Conservation (phyloP, 2,797 vertebrate genomes). For the Choloepus didactylus region DNA sequence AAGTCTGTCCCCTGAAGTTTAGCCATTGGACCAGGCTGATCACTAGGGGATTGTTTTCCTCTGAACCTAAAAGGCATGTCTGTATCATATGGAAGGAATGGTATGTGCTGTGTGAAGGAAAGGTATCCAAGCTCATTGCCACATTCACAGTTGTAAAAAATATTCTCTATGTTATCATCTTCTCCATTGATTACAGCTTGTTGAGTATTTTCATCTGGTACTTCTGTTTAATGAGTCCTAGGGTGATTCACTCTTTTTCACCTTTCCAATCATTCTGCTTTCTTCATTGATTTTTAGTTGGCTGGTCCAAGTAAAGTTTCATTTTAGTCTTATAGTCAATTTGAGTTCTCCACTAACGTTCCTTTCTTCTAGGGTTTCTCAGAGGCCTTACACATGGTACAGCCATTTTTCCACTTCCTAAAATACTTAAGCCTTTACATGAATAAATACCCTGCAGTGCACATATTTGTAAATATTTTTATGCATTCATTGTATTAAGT, state of each 20-base stretch:
- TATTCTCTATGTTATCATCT: neutral
- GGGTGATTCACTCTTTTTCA: conserved; percentile 16
- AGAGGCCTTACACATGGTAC: neutral
- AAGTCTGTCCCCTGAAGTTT: neutral
- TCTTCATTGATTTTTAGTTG: conserved; percentile 57
- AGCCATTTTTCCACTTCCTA: conserved; percentile 45
- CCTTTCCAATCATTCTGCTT: neutral
- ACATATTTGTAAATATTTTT: conserved; percentile 60
- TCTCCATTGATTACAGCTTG: conserved; percentile 3
- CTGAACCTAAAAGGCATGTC: conserved; percentile 20
- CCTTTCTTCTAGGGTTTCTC: conserved; percentile 4
- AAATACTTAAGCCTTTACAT: conserved; percentile 64
- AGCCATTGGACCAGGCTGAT: conserved; percentile 49
- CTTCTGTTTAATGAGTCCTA: conserved; percentile 46
- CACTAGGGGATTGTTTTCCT: conserved; percentile 39
- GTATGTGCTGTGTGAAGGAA: conserved; percentile 23
- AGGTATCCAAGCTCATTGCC: neutral
- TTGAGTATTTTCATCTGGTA: conserved; percentile 50
- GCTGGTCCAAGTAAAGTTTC: conserved; percentile 34
- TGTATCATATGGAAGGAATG: conserved; percentile 40
- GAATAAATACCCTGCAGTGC: neutral
- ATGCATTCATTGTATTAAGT: conserved; percentile 41
- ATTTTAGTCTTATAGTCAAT: conserved; percentile 25
- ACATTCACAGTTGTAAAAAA: conserved; percentile 38
- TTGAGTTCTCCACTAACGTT: conserved; percentile 53